These are phyloP conservation scores for Procambarus virginalis DNA, from an alignment of 1,140 invertebrate genomes.

Conservation along the genomic window DNA sequence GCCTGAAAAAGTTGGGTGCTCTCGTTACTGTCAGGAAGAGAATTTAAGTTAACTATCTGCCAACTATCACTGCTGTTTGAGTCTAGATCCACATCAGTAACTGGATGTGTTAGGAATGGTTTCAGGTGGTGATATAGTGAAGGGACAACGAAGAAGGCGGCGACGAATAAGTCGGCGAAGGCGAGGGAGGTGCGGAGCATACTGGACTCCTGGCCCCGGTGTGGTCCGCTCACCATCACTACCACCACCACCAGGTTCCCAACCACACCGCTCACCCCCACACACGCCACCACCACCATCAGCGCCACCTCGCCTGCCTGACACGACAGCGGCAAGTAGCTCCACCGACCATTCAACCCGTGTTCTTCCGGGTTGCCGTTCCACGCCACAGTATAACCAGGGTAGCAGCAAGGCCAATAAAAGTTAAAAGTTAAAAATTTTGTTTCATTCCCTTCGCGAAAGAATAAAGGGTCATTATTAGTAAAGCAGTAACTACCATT, in stretches of 20 bases:
- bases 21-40: too few relatives aligned
- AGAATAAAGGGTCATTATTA: too few relatives aligned
- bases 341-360: background rate
- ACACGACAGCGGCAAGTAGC: background rate
- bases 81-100: too few relatives aligned
- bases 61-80: too few relatives aligned
- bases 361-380: background rate
- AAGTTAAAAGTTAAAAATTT: background rate
- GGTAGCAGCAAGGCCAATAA: background rate
- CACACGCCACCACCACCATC: background rate
- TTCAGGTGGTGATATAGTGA: background rate
- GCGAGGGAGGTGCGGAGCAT: background rate
- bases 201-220: background rate
- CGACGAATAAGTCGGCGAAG: background rate
- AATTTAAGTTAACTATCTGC: too few relatives aligned
- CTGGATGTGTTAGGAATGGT: background rate
- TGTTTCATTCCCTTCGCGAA: background rate
- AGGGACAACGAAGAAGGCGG: background rate
- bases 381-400: background rate
- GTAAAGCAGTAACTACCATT: too few relatives aligned
- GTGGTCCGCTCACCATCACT: background rate
- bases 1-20: background rate
- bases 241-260: background rate
- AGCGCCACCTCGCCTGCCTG: background rate
- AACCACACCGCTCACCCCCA: background rate